Percentiles rank a stretch among this genome's conserved stretches.
phyloP scores from a whole-genome alignment of 2,888 invertebrate species.

The Psylliodes chrysocephalus region DNA sequence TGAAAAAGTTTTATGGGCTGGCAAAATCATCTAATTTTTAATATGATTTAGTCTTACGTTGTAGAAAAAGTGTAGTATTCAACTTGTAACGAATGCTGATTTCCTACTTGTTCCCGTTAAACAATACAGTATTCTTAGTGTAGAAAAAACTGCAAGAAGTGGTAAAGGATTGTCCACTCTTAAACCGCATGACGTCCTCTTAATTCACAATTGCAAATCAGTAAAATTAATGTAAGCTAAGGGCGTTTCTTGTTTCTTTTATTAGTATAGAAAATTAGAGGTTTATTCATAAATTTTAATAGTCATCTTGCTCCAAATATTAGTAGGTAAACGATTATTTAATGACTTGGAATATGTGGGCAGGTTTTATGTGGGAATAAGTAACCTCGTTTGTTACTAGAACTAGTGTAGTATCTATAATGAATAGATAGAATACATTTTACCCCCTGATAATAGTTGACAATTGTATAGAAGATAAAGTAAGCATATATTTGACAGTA shows the following conservation, averaged over 20 bases:
- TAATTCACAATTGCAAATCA: constrained; percentile 51
- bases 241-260: constrained; percentile 45
- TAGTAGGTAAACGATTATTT: constrained; percentile 10
- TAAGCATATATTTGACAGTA: too few relatives aligned
- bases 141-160: not conserved
- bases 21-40: too few relatives aligned
- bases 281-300: constrained; percentile 20
- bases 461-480: too few relatives aligned
- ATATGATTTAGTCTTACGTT: too few relatives aligned
- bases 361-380: not conserved
- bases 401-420: too few relatives aligned
- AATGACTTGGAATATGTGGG: not conserved
- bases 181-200: constrained; percentile 40
- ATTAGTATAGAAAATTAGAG: constrained; percentile 39
- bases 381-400: not conserved
- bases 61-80: too few relatives aligned
- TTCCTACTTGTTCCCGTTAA: too few relatives aligned
- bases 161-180: constrained; percentile 14
- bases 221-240: constrained; percentile 49
- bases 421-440: too few relatives aligned
- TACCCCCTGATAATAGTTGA: too few relatives aligned
- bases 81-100: too few relatives aligned
- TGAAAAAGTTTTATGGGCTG: too few relatives aligned
- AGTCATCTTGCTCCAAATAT: constrained; percentile 8
- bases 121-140: too few relatives aligned